Conservation (phyloP, 2,797 vertebrate genomes). For the Malacoctenus gilli region DNA sequence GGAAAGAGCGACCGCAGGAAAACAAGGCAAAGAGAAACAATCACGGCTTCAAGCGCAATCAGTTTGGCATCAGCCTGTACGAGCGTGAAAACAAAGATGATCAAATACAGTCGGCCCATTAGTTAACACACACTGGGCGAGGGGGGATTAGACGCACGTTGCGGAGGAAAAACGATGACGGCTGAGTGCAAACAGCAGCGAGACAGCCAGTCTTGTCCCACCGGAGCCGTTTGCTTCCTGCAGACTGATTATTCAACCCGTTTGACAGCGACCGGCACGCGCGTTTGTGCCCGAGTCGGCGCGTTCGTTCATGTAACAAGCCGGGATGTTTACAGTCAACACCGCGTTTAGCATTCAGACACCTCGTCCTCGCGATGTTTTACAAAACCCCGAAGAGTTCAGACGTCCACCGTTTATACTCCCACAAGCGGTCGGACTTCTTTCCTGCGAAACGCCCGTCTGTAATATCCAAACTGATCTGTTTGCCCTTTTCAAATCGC, state of each 20-base stretch:
- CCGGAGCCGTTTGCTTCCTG: conserved; percentile 31
- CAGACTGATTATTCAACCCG: conserved; percentile 53
- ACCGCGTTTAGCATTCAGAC: conserved; percentile 20
- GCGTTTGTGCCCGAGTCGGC: conserved; percentile 12
- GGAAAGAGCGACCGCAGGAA: conserved; percentile 20
- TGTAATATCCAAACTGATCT: no score
- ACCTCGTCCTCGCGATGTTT: no score
- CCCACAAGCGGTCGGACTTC: no score
- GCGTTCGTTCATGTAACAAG: conserved; percentile 9
- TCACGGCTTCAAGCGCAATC: conserved; percentile 38
- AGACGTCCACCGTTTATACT: no score
- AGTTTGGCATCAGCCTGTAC: conserved; percentile 35
- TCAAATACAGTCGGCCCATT: conserved; percentile 42
- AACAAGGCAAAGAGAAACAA: conserved; percentile 34
- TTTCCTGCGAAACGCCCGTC: no score
- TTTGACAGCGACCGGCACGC: conserved; percentile 38
- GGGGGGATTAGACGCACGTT: no score
- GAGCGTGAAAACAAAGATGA: conserved; percentile 36
- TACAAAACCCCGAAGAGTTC: no score
- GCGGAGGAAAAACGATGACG: conserved; percentile 36
- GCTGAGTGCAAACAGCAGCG: conserved; percentile 45
- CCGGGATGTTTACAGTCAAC: conserved; percentile 10
- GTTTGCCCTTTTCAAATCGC: no score
- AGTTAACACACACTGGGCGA: conserved; percentile 41
- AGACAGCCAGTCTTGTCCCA: conserved; percentile 48